Evolutionary conservation across 1,140 invertebrate species (phyloP).

Genomic region (Steinernema khuongi): DNA sequence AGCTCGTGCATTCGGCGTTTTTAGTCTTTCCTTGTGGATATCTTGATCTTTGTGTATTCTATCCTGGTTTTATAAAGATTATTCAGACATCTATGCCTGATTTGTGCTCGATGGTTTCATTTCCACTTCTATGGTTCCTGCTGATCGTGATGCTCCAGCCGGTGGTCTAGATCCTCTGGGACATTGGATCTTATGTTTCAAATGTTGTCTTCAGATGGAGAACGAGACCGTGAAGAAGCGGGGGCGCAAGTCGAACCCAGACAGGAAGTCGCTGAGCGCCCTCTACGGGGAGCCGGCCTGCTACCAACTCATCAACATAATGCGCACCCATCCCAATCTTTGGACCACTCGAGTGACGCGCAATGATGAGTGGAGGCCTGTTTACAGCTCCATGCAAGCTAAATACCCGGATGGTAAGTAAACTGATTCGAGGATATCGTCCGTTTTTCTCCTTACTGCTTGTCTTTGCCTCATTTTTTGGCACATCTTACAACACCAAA

Average conservation of each 20-base stretch:
- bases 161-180: too few species aligned
- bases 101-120: too few species aligned
- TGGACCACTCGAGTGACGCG: neutral
- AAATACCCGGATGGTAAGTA: constrained; percentile 3
- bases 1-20: neutral
- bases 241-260: constrained; percentile 11
- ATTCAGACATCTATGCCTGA: too few species aligned
- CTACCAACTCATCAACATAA: neutral
- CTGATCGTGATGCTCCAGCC: too few species aligned
- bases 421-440: too few species aligned
- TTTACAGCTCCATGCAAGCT: neutral
- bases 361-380: neutral
- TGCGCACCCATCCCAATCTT: neutral
- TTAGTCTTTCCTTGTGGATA: neutral
- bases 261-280: neutral
- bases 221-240: neutral
- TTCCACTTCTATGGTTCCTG: too few species aligned
- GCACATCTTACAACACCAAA: too few species aligned
- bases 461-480: too few species aligned
- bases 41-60: neutral
- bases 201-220: neutral
- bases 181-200: too few species aligned
- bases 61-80: too few species aligned
- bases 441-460: too few species aligned
- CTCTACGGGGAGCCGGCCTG: neutral